Percentiles rank a stretch among this genome's conserved stretches.
phyloP scores from a whole-genome alignment of 1,140 invertebrate genomes.

The Rhagoletis pomonella region DNA sequence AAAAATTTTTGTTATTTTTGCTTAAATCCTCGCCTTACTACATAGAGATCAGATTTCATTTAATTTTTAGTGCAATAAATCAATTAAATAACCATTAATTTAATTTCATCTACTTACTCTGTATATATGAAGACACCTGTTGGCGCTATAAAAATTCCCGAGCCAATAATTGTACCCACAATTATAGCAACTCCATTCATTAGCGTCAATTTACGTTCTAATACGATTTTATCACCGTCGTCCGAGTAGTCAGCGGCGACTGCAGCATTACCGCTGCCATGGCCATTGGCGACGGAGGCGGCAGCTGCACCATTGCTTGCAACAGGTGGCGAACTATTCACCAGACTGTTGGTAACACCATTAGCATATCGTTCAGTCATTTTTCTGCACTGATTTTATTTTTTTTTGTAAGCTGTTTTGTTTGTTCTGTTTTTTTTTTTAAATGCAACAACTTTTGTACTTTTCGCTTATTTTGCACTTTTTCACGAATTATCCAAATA shows the following conservation, averaged over 20 bases:
- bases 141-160: slow-evolving; percentile 89
- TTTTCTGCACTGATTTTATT: neutral
- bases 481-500: neutral
- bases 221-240: slow-evolving; percentile 76
- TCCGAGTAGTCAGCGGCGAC: slow-evolving; percentile 51
- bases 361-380: slow-evolving; percentile 71
- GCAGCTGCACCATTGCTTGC: slow-evolving; percentile 6
- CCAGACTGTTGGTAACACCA: slow-evolving; percentile 66
- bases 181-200: slow-evolving; percentile 92
- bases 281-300: slow-evolving; percentile 47
- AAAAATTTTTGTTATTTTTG: no score
- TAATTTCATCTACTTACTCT: slow-evolving; percentile 74
- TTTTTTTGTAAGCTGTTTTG: slow-evolving; percentile 42
- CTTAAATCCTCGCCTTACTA: no score
- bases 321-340: slow-evolving; percentile 56
- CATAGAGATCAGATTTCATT: no score
- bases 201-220: slow-evolving; percentile 89
- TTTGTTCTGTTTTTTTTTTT: neutral
- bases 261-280: slow-evolving; percentile 26
- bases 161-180: slow-evolving; percentile 88
- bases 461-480: slow-evolving; percentile 8
- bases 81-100: no score
- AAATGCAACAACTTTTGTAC: neutral
- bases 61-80: no score
- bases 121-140: slow-evolving; percentile 81